A percentile compares a stretch with the other conserved stretches of the same genome.
phyloP scores from a whole-genome alignment of 92 coral and sea anemone species.

The Zoanthus gigantus region DNA sequence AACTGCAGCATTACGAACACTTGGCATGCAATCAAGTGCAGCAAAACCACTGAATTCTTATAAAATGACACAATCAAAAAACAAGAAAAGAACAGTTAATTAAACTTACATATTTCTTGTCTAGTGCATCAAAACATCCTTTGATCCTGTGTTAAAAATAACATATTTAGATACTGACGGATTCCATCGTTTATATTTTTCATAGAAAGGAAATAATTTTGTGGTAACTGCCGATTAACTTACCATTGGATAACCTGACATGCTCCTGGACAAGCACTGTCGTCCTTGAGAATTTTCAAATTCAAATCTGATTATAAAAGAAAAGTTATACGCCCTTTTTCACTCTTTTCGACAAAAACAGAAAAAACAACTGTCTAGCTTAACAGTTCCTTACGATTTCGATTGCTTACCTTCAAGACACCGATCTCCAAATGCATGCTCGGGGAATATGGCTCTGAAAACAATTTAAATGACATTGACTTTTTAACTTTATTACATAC shows the following conservation, averaged over 20 bases:
- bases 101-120: constrained; percentile 88
- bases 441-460: constrained; percentile 91
- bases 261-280: constrained; percentile 97
- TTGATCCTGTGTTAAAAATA: constrained; percentile 75
- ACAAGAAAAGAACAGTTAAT: neutral
- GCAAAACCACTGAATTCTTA: too few relatives aligned
- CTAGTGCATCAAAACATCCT: constrained; percentile 98
- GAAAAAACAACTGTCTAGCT: neutral
- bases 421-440: constrained; percentile 97
- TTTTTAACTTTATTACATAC: too few relatives aligned
- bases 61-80: too few relatives aligned
- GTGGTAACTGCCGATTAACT: neutral
- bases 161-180: neutral
- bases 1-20: too few relatives aligned
- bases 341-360: neutral
- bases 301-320: constrained; percentile 72
- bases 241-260: constrained; percentile 98
- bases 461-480: neutral
- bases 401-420: constrained; percentile 88
- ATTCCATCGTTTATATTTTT: too few relatives aligned
- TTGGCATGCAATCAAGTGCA: too few relatives aligned
- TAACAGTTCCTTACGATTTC: neutral
- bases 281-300: constrained; percentile 94
- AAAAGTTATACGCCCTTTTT: neutral
- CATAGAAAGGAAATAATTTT: neutral